phyloP scores from a whole-genome alignment of 2,888 invertebrate species.

The Rhaphigaster nebulosa region DNA sequence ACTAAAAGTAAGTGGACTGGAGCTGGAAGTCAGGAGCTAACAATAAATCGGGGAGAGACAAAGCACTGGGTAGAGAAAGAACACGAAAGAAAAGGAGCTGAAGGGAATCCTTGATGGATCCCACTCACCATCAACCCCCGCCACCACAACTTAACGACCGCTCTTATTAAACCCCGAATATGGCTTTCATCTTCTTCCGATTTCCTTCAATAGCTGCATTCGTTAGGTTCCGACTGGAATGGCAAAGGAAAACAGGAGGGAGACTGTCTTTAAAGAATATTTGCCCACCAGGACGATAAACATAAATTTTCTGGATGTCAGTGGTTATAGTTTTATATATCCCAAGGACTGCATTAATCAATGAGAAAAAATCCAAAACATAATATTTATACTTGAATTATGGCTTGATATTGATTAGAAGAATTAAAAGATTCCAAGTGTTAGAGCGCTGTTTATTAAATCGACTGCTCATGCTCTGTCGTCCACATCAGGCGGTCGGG shows the following conservation, averaged over 20 bases:
- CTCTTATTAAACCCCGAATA: background rate
- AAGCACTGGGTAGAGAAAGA: background rate
- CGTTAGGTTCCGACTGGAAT: background rate
- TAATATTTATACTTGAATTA: too few species aligned
- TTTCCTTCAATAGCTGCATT: background rate
- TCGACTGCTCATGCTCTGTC: too few species aligned
- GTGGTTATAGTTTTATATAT: too few species aligned
- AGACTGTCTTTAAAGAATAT: background rate
- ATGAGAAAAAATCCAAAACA: too few species aligned
- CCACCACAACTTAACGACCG: background rate
- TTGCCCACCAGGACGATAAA: background rate
- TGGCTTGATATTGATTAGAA: too few species aligned
- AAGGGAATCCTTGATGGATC: conserved; percentile 5
- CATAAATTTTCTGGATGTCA: background rate
- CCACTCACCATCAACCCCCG: background rate
- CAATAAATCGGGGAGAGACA: conserved; percentile 14
- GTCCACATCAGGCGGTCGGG: too few species aligned
- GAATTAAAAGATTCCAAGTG: too few species aligned
- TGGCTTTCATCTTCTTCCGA: conserved; percentile 19
- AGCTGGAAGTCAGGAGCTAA: background rate
- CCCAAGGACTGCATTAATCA: too few species aligned
- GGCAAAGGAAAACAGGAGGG: background rate
- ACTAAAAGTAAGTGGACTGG: background rate
- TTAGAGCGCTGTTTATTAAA: too few species aligned
- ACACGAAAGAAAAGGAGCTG: background rate